A percentile compares a stretch with the other conserved stretches of the same genome.
Conservation (phyloP, 2,113 vertebrate species). For the Canis aureus region DNA sequence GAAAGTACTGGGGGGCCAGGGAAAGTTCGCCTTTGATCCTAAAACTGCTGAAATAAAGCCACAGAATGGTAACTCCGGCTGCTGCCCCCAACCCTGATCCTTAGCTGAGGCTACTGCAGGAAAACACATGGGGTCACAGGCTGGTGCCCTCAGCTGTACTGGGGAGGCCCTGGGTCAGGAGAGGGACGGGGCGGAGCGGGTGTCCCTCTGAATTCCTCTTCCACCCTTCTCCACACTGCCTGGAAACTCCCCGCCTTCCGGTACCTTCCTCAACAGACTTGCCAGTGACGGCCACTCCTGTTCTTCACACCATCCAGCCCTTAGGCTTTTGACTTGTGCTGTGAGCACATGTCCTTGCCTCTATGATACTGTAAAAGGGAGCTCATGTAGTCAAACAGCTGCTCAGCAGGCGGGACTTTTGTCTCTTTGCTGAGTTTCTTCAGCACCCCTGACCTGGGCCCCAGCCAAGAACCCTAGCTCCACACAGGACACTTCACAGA, state of each 20-base stretch:
- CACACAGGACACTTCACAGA: not conserved
- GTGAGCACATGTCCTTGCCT: not conserved
- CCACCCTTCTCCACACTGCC: not conserved
- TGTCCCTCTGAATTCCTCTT: not conserved
- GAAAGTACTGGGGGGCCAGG: not conserved
- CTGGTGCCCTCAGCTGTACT: not conserved
- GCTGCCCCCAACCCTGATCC: not conserved
- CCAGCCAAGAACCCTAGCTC: not conserved
- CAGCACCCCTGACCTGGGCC: not conserved
- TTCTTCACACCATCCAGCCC: not conserved
- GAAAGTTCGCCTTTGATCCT: not conserved
- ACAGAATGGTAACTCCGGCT: not conserved
- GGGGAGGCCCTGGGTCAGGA: not conserved
- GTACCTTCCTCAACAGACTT: conserved; percentile 8
- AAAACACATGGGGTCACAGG: not conserved
- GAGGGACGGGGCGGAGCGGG: not conserved
- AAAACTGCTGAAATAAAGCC: not conserved
- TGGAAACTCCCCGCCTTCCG: not conserved
- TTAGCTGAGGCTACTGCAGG: not conserved
- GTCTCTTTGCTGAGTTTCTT: not conserved
- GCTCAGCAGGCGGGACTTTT: not conserved
- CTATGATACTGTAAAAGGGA: not conserved
- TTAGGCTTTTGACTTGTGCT: not conserved
- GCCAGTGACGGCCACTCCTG: not conserved
- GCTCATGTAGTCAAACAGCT: not conserved